Evolutionary conservation across 30 jellyfish, hydroid and myxozoan species (phyloP), one percentile per base, ranked within the genome.

Genomic region (Hydractinia symbiolongicarpus): DNA sequence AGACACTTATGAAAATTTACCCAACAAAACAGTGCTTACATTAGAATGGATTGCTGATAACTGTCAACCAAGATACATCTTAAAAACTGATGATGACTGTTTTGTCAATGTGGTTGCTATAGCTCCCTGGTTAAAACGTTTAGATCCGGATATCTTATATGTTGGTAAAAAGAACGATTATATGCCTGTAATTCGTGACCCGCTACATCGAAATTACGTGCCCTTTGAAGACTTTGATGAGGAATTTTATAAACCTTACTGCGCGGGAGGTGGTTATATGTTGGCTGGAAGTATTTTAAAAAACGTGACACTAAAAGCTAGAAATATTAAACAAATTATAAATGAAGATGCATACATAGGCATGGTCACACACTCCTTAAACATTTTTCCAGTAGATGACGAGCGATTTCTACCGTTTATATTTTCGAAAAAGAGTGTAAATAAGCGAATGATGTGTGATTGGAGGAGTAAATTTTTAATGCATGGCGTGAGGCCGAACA

Each of bases 281-380:
- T 55, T 93, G 13, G 75, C 84, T 16, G 96, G 96, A 6, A 68
- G 64, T 4, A 79, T 93, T 21, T 58, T 93, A 13, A 84, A 77
- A 69, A 93, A 88, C 67, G 67, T 93, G 7, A 81, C 96, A 4
- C 57, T 53, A 67, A 76, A 66, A 76, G 95, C 95, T 9, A 93
- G 84, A 72, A 67, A 73, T 53, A 93, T 93, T 5, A 87, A 81
- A 57, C 96, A 87, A 57, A 93, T 93, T 44, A 93, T 87, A 9
- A 93, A 93, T 72, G 98, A 93, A 77, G 98, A 93, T 81, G 98
- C 98, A 10, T 93, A 93, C 79, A 78, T 93, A 83, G 98, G 98
- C 67, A 87, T 93, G 96, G 78, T 93, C 30, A 79, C 94, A 10
- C 83, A 93, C 53, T 90, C 98, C 19, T 67, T 93, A 53, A 79